Conservation (phyloP, 2,797 vertebrate genomes). For the Paramormyrops hopkinsi region DNA sequence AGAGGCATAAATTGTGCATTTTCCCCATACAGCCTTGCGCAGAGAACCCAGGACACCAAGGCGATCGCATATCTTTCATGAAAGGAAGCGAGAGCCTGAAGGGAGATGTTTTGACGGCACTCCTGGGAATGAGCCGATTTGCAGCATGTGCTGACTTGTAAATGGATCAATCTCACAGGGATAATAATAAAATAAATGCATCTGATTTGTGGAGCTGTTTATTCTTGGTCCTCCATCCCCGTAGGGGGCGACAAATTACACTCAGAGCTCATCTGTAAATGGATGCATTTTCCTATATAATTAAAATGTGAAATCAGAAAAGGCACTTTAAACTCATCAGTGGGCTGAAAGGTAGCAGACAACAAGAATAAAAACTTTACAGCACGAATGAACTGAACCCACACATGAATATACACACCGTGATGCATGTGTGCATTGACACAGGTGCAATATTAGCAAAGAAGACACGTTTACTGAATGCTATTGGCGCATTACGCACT, state of each 20-base stretch:
- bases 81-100: background rate
- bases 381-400: background rate
- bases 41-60: background rate
- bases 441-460: background rate
- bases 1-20: background rate
- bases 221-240: background rate
- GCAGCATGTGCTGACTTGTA: background rate
- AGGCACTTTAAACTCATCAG: background rate
- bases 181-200: background rate
- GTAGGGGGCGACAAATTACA: constrained; percentile 17
- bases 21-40: background rate
- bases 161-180: background rate
- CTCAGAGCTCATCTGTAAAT: constrained; percentile 26
- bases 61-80: background rate
- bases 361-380: background rate
- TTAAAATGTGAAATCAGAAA: background rate
- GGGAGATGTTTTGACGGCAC: background rate
- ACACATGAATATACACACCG: background rate
- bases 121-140: background rate
- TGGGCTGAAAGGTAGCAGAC: background rate
- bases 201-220: background rate
- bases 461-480: background rate
- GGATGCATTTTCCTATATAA: constrained; percentile 26
- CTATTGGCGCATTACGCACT: background rate
- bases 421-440: background rate